Evolutionary conservation across 2,113 vertebrate genomes (phyloP), one percentile per base, ranked within the genome.

Genomic region (Microcebus ravelobensis): DNA sequence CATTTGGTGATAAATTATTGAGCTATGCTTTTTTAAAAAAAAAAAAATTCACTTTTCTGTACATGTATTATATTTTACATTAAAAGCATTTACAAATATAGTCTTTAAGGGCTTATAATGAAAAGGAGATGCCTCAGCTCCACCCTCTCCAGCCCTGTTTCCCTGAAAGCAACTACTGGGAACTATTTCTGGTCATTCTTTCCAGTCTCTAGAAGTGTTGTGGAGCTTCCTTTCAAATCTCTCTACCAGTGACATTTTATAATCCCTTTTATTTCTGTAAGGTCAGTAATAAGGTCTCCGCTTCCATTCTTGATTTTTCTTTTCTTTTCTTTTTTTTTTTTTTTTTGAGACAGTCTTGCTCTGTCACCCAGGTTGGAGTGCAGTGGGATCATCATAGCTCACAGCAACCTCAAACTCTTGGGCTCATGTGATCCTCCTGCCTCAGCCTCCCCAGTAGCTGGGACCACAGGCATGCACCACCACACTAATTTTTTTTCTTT

Each of bases 41-140:
- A 81, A 45, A 87, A 82, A 42, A 42, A 42, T 50, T 79, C 34
- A 67, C 13, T 73, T 87, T 87, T 76, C 31, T 14, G 8, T 50
- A 55, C 9, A 42, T 36, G 39, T 71, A 8, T 70, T 67, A 39
- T 70, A 73, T 87, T 80, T 73, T 90, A 63, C 57, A 71, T 57
- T 31, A 73, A 90, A 91, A 92, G 17, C 39, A 77, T 79, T 91
- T 67, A 63, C 20, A 70, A 61, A 96, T 86, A 45, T n/a, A 79
- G 52, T 29, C 68, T 6, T 2, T 39, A 50, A 91, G n/a, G 29
- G 39, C 31, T 94, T 92, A 45, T 20, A 42, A 68, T 85, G 31
- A 61, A 86, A 88, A 79, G 34, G 1, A 59, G 83, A 42, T 1
- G 1, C 48, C 65, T 8, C 48, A 18, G 4, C 14, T 45, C 17